These are phyloP conservation scores for Tridacna gigas DNA, from an alignment of 2,888 invertebrate species.

Conservation along the genomic window DNA sequence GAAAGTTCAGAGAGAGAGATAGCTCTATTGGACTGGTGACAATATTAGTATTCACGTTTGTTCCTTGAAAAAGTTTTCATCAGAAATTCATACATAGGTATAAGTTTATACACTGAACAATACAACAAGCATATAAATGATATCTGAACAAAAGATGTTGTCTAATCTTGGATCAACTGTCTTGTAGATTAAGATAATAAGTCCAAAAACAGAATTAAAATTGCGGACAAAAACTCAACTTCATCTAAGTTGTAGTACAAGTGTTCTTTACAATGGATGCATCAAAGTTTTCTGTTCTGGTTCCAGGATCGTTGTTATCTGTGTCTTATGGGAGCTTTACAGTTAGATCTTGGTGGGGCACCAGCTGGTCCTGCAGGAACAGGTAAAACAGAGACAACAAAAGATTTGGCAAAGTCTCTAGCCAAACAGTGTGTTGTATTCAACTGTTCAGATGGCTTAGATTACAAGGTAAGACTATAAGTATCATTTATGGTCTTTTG, in stretches of 20 bases:
- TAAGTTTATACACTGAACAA: no score
- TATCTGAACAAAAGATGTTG: no score
- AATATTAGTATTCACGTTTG: no score
- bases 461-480: slow-evolving; percentile 85
- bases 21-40: no score
- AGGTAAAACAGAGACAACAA: slow-evolving; percentile 96
- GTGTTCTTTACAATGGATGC: background rate
- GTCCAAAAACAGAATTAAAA: no score
- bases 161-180: no score
- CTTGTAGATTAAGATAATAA: no score
- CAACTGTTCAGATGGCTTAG: slow-evolving; percentile 93
- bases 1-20: no score
- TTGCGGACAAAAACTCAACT: background rate
- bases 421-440: slow-evolving; percentile 96
- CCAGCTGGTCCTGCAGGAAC: slow-evolving; percentile 95
- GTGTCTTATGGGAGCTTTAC: slow-evolving; percentile 95
- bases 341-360: slow-evolving; percentile 93
- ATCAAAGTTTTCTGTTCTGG: background rate
- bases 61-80: no score
- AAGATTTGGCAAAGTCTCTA: slow-evolving; percentile 94
- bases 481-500: no score
- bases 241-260: background rate
- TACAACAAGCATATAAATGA: no score
- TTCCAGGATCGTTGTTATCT: slow-evolving; percentile 90
- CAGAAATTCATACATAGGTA: no score